Evolutionary conservation across 2,113 vertebrate species (phyloP), one percentile per base, ranked within the genome.

Genomic region (Procavia capensis): DNA sequence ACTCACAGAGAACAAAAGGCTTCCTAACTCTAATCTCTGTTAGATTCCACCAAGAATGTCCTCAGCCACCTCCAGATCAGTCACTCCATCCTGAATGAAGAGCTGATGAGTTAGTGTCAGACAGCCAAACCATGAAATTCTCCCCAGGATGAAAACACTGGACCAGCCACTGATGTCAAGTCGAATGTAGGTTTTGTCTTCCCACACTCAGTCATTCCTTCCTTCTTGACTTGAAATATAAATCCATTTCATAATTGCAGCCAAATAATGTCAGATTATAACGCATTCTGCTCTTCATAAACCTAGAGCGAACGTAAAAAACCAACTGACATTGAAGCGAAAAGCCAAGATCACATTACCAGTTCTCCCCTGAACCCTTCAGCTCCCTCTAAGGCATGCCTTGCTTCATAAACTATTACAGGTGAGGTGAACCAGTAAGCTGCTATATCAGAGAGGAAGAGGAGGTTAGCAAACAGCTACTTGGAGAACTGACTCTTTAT

Each of bases 241-340:
- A 90, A 95, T 95, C 66, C 20, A 74, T 16, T 74, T 74, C 59
- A 54, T 4, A 8, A 72, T n/a, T 1, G 9, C 45, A 82, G 72
- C 54, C 81, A 91, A 87, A 87, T 39, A 87, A 85, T 54, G 43
- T 90, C 90, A 76, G 88, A 81, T 68, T 74, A 75, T 85, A 95
- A 92, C 94, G 70, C 87, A 61, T 88, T 95, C 90, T 88, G 76
- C 93, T 85, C 93, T 93, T 87, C 88, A 94, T 93, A 90, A 97
- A 91, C 82, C 68, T 84, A 72, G 31, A 88, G n/a, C 41, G 64
- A 80, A 78, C 86, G 85, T 93, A 78, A 79, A 90, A 90, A 95
- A 41, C 66, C 72, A 97, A 80, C 45, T 4, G 3, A 96, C 95
- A 93, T 96, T 96, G 85, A 97, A 96, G 39, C 66, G 43, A 85